phyloP scores from a whole-genome alignment of 2,888 invertebrate species.

The Yponomeuta cagnagella region DNA sequence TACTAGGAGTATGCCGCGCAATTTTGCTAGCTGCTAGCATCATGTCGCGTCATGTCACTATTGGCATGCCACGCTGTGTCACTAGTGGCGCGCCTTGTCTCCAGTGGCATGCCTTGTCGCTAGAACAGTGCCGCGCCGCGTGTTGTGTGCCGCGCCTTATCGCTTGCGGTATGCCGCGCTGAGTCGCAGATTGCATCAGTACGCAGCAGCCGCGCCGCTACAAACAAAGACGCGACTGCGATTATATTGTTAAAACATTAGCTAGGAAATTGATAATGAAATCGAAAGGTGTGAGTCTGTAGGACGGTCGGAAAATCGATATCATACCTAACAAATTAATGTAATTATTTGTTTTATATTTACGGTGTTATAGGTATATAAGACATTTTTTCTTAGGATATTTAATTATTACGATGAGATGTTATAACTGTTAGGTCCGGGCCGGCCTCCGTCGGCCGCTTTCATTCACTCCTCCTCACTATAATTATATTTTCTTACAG shows the following conservation, averaged over 20 bases:
- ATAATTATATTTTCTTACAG: constrained; percentile 74
- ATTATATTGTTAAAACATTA: constrained; percentile 72
- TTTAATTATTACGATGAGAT: constrained; percentile 74
- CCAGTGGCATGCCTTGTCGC: constrained; percentile 17
- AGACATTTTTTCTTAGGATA: constrained; percentile 76
- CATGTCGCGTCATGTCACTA: constrained; percentile 13
- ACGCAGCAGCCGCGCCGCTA: constrained; percentile 34
- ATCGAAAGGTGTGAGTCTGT: constrained; percentile 73
- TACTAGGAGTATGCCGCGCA: constrained; percentile 18
- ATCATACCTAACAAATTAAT: constrained; percentile 76
- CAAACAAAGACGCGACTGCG: constrained; percentile 64
- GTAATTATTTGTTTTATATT: constrained; percentile 76
- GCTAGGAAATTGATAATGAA: constrained; percentile 76
- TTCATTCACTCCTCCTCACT: constrained; percentile 73
- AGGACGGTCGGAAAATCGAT: constrained; percentile 72
- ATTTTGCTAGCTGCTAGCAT: constrained; percentile 10
- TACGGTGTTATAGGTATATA: constrained; percentile 76
- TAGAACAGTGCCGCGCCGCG: constrained; percentile 20
- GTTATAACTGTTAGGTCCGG: constrained; percentile 69
- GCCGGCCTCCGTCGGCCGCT: constrained; percentile 59
- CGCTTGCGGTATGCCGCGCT: constrained; percentile 19
- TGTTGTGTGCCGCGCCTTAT: constrained; percentile 12
- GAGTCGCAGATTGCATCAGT: constrained; percentile 18
- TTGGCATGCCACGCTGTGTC: constrained; percentile 20
- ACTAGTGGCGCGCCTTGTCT: constrained; percentile 12